Base-by-base conservation (phyloP, 1,140 invertebrate genomes). In the Meloidogyne exigua region DNA sequence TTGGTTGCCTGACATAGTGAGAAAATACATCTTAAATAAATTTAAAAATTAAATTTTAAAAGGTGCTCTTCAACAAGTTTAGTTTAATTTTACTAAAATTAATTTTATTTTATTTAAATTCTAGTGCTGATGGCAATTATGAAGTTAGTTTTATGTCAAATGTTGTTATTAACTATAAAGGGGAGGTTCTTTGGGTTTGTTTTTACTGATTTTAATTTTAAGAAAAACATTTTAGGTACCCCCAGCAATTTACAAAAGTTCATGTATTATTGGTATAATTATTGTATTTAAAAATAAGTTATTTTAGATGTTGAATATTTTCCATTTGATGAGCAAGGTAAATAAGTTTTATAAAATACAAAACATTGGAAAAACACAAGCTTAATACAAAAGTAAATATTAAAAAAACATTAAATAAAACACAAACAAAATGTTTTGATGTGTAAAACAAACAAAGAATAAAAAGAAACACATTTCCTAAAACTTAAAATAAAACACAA, bases 191-290 rank as follows among this genome's bases (percentile, higher is more conserved):
- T 67, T 89, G 88, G 88, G 94, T 99, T 28, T 70, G 36, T 21
- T 32, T 13, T 28, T 7, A 57, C 32, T 32, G 28, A 36, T 28
- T 78, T 64, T 26, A 13, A 11, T 15, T 15, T 28, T 63, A 10
- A 15, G 26, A n/a, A 64, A 67, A 68, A 23, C 1, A 21, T 57
- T 71, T 62, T 28, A 57, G 64, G 78, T 70, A 15, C 96, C 96
- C 0, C 96, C 96, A 25, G 95, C 96, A 57, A 99, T 99, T 87
- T 99, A 98, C 88, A 92, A 98, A 91, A 96, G 94, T 89, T 97
- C 95, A 62, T 99, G 97, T 89, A 96, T 94, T 21, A 99, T 99
- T 63, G 77, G 77, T 78, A n/a, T 36, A 21, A 18, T 23, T 74
- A 39, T 13, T 28, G 23, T 63, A 63, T 36, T 39, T 57, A 57